Conservation (phyloP, 2,797 vertebrate species). For the Parambassis ranga region DNA sequence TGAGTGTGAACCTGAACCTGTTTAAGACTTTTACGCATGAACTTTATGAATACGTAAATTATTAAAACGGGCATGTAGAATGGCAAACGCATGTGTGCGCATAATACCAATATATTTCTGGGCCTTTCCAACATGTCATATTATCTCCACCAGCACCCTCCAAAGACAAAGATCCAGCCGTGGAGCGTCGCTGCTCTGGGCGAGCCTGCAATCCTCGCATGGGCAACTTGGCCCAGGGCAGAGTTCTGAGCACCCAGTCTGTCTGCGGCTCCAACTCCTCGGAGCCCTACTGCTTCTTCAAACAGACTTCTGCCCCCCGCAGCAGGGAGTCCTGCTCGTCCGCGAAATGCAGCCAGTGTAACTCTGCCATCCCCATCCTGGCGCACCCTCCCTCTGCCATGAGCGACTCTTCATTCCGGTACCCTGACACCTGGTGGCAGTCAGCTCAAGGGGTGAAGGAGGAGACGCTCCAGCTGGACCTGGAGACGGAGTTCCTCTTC, state of each 20-base stretch:
- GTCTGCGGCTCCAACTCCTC: constrained; percentile 82
- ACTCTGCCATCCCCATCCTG: constrained; percentile 66
- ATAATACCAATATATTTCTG: too few species aligned
- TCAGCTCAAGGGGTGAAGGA: constrained; percentile 78
- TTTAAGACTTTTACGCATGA: neutral
- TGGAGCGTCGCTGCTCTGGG: constrained; percentile 79
- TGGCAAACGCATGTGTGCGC: too few species aligned
- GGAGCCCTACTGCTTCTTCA: constrained; percentile 83
- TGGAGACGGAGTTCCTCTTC: constrained; percentile 92
- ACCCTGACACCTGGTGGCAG: constrained; percentile 95
- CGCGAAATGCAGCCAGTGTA: constrained; percentile 82
- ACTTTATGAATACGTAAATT: neutral
- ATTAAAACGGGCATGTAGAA: too few species aligned
- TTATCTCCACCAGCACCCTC: constrained; percentile 14
- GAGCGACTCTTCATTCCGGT: constrained; percentile 91
- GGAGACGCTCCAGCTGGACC: constrained; percentile 88
- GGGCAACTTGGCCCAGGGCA: constrained; percentile 90
- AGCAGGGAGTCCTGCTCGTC: constrained; percentile 40
- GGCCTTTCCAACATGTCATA: too few species aligned
- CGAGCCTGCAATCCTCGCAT: constrained; percentile 92
- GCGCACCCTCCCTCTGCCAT: constrained; percentile 88
- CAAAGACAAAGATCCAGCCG: neutral
- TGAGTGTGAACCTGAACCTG: constrained; percentile 50
- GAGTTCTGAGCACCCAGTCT: constrained; percentile 81
- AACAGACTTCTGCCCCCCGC: constrained; percentile 26